These are phyloP conservation scores for Anagyrus pseudococci DNA, from an alignment of 2,888 invertebrate genomes.

Conservation along the genomic window DNA sequence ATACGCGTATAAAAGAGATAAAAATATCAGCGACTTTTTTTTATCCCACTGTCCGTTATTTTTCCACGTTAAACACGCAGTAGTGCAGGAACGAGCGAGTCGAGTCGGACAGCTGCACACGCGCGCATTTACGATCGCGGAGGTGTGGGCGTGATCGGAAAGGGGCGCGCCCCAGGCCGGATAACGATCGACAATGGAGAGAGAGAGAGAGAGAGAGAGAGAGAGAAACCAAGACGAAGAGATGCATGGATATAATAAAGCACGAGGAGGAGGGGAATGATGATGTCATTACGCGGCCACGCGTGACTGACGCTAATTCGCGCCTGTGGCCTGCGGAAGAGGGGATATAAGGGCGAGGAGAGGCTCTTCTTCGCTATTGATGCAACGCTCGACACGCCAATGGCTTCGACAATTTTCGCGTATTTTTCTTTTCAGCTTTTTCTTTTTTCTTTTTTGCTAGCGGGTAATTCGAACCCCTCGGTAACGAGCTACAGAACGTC, in stretches of 20 bases:
- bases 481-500: neutral
- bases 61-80: neutral
- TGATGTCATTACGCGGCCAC: constrained; percentile 11
- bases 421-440: too few relatives aligned
- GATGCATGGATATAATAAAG: neutral
- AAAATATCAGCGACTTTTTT: neutral
- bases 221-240: too few relatives aligned
- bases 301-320: constrained; percentile 23
- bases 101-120: neutral
- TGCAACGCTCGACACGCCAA: too few relatives aligned
- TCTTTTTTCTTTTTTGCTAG: neutral
- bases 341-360: neutral
- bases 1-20: neutral
- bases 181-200: neutral
- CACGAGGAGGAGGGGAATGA: constrained; percentile 10
- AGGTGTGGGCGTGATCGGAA: neutral
- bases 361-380: too few relatives aligned
- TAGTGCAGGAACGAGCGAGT: too few relatives aligned
- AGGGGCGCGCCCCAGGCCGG: neutral
- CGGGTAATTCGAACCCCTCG: too few relatives aligned
- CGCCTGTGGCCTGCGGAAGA: neutral
- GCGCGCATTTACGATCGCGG: neutral
- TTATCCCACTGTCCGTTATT: neutral
- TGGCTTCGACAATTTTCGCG: too few relatives aligned
- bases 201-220: too few relatives aligned